Evolutionary conservation across 2,797 vertebrate species (phyloP), one percentile per base, ranked within the genome.

Genomic region (Buphagus erythrorhynchus): DNA sequence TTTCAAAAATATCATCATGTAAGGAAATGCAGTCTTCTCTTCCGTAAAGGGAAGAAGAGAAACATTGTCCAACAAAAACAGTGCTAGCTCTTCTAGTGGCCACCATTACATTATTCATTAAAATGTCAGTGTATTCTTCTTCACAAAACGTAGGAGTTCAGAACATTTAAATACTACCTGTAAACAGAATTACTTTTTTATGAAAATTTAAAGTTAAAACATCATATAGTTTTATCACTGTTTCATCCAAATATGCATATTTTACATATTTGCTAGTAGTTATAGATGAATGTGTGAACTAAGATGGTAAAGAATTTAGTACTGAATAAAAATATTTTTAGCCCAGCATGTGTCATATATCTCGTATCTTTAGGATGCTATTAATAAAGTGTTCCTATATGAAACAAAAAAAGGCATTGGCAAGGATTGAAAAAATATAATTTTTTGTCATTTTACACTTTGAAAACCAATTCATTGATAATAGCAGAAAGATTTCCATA

Each of bases 261-360:
- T 83, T 74, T 86, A 17, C 6, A 1, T 75, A 86, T 88, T 77
- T 88, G 38, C 46, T 90, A 72, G 57, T 86, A 73, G 71, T 49
- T 91, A 74, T 72, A 89, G 78, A 95, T 1, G 8, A 94, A 90
- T 63, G 46, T 86, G 68, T 9, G 21, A 97, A 87, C 75, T 72
- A 92, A 66, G 72, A 80, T 81, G 85, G 69, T 80, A 78, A 91
- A 76, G 84, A 89, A 93, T 72, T 83, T 87, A 62, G 62, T 71
- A 87, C 49, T 29, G 86, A 96, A 90, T 68, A 95, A 93, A 91
- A 89, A 80, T 93, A 95, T 86, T 96, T 95, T 94, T 96, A 94
- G 75, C 68, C 40, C 55, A 77, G 75, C 43, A 92, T 94, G 68
- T 91, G 88, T 94, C 88, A 83, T 86, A 28, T 88, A 79, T 74